Conservation (phyloP, 2,113 vertebrate genomes). For the Urocitellus parryii region DNA sequence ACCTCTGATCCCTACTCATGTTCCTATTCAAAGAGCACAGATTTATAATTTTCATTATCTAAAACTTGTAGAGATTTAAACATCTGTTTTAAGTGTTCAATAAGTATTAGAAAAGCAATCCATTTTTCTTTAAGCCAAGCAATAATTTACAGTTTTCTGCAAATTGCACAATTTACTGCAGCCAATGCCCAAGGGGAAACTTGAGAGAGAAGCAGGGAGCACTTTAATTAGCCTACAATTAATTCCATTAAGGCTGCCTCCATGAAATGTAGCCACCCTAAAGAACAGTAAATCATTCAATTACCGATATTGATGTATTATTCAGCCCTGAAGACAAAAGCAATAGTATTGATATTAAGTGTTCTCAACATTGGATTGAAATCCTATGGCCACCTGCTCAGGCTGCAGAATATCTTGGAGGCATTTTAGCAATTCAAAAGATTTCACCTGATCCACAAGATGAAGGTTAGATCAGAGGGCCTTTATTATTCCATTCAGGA, state of each 20-base stretch:
- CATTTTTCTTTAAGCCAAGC: conserved; percentile 83
- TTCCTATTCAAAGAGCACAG: conserved; percentile 81
- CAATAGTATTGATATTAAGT: conserved; percentile 37
- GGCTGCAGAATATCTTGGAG: conserved; percentile 13
- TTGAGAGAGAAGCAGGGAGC: conserved; percentile 74
- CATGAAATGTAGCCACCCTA: conserved; percentile 67
- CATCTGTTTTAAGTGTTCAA: conserved; percentile 87
- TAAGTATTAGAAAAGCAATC: conserved; percentile 87
- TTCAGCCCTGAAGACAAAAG: conserved; percentile 58
- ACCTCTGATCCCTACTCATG: conserved; percentile 78
- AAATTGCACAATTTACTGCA: conserved; percentile 75
- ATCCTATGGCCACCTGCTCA: conserved; percentile 21
- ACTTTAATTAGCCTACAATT: conserved; percentile 77
- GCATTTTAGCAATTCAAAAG: conserved; percentile 46
- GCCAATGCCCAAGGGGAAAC: conserved; percentile 69
- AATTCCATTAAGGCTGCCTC: conserved; percentile 69
- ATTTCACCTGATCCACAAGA: background rate
- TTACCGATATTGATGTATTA: conserved; percentile 65
- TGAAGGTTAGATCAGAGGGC: background rate
- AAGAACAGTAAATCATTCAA: conserved; percentile 72
- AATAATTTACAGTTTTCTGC: conserved; percentile 81
- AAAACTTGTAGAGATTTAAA: conserved; percentile 85
- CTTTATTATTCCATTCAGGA: conserved; percentile 32
- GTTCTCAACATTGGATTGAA: conserved; percentile 30
- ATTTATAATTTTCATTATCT: conserved; percentile 89